Conservation (phyloP, 2,113 vertebrate species). For the Myotis brandtii region DNA sequence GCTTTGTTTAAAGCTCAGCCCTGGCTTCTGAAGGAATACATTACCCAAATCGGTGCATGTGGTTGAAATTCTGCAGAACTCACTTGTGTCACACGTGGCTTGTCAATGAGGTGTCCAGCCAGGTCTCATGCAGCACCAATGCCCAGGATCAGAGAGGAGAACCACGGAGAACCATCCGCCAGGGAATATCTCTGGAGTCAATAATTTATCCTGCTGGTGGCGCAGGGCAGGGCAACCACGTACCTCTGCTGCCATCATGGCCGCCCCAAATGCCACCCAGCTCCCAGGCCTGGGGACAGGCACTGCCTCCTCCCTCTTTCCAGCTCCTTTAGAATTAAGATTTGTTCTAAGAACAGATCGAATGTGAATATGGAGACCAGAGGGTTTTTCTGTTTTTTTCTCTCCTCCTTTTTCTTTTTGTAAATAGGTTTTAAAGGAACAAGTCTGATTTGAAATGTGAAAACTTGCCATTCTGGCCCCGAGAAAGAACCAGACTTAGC, state of each 20-base stretch:
- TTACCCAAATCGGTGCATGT: conserved; percentile 86
- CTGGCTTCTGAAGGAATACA: conserved; percentile 85
- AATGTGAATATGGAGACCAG: not conserved
- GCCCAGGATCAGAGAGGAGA: conserved; percentile 79
- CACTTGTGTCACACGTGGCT: conserved; percentile 83
- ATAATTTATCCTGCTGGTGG: conserved; percentile 80
- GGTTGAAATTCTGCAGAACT: conserved; percentile 86
- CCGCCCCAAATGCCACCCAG: conserved; percentile 53
- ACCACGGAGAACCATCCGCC: conserved; percentile 77
- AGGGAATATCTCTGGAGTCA: conserved; percentile 76
- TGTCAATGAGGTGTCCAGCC: conserved; percentile 85
- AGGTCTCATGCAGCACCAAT: conserved; percentile 81
- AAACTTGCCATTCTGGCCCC: not conserved
- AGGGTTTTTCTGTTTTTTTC: not conserved
- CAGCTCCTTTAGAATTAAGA: not conserved
- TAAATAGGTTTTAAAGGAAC: not conserved
- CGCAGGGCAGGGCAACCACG: conserved; percentile 51
- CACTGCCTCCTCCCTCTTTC: not conserved
- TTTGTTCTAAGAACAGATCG: conserved; percentile 46
- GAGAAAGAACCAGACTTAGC: not conserved
- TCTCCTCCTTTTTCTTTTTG: not conserved
- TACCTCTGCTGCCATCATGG: conserved; percentile 3
- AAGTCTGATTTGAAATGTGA: not conserved
- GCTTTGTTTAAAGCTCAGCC: conserved; percentile 87
- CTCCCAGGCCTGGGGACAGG: not conserved